Percentiles rank a stretch among this genome's conserved stretches.
Conservation (phyloP, 2,113 vertebrate species). For the Hydrochoerus hydrochaeris region DNA sequence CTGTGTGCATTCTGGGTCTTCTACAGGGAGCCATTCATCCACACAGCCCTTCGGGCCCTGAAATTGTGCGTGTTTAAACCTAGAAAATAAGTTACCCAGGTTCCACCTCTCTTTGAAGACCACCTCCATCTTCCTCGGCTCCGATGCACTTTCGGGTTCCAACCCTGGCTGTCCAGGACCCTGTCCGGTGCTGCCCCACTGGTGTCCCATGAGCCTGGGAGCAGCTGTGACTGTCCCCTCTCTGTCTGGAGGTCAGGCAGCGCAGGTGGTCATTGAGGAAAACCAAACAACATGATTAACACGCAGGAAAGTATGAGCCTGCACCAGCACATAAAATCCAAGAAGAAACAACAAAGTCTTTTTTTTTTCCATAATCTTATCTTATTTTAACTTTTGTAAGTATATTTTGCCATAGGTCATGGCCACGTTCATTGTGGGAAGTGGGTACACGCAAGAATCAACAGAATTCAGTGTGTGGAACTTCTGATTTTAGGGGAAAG, state of each 20-base stretch:
- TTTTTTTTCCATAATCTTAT: background rate
- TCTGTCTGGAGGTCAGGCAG: background rate
- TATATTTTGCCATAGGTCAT: background rate
- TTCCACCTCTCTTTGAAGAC: background rate
- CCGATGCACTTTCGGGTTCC: background rate
- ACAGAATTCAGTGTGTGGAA: background rate
- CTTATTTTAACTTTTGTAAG: background rate
- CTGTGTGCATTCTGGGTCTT: background rate
- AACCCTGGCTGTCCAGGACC: background rate
- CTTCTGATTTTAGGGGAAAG: slow-evolving; percentile 18
- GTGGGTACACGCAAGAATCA: background rate
- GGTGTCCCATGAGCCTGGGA: background rate
- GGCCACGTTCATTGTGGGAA: background rate
- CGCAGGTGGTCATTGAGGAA: background rate
- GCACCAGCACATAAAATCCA: background rate
- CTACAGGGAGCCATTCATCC: background rate
- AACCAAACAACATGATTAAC: background rate
- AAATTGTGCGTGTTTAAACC: background rate
- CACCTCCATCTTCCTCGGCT: background rate
- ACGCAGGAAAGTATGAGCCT: background rate
- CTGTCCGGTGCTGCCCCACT: background rate
- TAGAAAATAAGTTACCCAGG: background rate
- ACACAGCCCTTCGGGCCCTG: background rate
- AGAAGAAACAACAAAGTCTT: background rate
- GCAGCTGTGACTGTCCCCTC: background rate